phyloP scores from a whole-genome alignment of 2,888 invertebrate species.

The Maniola hyperantus region DNA sequence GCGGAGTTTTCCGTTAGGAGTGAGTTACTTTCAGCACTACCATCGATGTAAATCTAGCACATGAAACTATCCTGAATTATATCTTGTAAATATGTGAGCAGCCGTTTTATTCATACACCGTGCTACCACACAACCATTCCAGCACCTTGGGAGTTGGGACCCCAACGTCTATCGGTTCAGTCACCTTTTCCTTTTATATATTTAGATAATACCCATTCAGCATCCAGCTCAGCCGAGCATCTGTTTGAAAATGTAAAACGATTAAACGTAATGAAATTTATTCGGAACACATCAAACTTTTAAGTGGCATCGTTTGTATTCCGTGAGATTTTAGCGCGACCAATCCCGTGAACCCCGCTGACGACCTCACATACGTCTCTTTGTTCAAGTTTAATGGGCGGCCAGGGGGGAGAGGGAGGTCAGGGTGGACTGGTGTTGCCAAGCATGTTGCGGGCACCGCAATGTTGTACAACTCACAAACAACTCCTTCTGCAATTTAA shows the following conservation, averaged over 20 bases:
- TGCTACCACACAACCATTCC: no score
- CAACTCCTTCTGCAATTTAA: constrained; percentile 70
- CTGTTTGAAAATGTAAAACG: constrained; percentile 71
- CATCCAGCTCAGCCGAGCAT: constrained; percentile 45
- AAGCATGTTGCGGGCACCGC: constrained; percentile 54
- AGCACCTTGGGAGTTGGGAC: no score
- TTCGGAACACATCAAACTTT: constrained; percentile 75
- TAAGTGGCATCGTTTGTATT: constrained; percentile 76
- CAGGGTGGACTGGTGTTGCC: constrained; percentile 35
- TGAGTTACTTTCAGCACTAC: no score
- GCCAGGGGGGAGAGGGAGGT: constrained; percentile 32
- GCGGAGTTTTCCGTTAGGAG: no score
- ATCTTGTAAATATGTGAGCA: no score
- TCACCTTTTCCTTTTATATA: no score
- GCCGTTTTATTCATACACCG: no score
- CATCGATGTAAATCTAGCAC: no score
- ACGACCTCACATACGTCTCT: constrained; percentile 37
- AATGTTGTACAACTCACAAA: constrained; percentile 66
- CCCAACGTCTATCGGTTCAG: no score
- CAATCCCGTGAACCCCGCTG: constrained; percentile 48
- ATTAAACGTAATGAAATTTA: constrained; percentile 76
- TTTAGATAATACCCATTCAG: constrained; percentile 8
- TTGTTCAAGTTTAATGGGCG: constrained; percentile 29
- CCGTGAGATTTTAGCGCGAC: constrained; percentile 57
- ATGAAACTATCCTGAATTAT: no score